Evolutionary conservation across 2,113 vertebrate genomes (phyloP).

Genomic region (Lagopus muta): DNA sequence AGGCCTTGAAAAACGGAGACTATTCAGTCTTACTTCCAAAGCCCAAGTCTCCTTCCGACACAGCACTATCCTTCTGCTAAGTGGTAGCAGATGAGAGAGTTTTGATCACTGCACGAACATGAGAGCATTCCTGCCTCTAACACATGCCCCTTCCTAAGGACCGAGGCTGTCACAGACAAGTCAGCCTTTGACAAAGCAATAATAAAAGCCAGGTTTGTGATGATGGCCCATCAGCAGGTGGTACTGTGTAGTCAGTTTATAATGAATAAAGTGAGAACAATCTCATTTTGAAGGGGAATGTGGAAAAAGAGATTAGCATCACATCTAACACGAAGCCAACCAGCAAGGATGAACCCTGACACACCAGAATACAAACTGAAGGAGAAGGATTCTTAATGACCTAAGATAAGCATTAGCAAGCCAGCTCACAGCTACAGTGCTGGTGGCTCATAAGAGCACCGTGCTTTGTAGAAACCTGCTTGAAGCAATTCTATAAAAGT

Average conservation of each 20-base stretch:
- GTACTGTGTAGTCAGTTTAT: constrained; percentile 69
- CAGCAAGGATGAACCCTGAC: not conserved
- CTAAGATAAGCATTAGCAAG: not conserved
- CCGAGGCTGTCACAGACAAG: not conserved
- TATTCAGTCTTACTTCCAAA: constrained; percentile 32
- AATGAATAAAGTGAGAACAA: not conserved
- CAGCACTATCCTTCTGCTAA: constrained; percentile 44
- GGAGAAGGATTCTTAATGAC: not conserved
- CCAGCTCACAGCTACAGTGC: not conserved
- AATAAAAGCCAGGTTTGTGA: constrained; percentile 64
- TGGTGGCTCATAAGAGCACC: constrained; percentile 38
- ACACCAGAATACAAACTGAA: not conserved
- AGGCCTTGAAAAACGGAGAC: constrained; percentile 13
- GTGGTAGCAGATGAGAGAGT: constrained; percentile 56
- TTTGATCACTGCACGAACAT: not conserved
- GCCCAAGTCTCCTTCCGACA: constrained; percentile 27
- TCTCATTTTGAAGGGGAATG: constrained; percentile 10
- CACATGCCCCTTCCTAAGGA: constrained; percentile 34
- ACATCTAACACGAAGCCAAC: not conserved
- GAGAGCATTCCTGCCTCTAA: constrained; percentile 15
- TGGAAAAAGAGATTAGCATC: not conserved
- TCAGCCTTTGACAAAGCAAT: not conserved
- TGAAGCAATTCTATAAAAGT: constrained; percentile 32
- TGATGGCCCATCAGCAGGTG: constrained; percentile 67
- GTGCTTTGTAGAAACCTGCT: constrained; percentile 40